These are phyloP conservation scores for Macropus fuliginosus DNA, from an alignment of 2,797 vertebrate species.

Conservation along the genomic window DNA sequence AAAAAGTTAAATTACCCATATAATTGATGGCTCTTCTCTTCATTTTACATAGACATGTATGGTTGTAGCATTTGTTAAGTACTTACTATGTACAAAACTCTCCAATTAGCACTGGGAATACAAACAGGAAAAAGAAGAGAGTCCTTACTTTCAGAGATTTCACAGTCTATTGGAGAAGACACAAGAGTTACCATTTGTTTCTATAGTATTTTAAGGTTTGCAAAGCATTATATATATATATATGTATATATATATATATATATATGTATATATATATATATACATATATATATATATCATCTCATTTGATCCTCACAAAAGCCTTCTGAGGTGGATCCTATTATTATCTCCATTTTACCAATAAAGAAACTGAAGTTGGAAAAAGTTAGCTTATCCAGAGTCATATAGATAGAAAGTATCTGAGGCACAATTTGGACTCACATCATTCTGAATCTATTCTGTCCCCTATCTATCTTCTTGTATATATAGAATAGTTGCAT, in stretches of 20 bases:
- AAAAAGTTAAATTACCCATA: conserved; percentile 41
- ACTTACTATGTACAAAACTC: neutral
- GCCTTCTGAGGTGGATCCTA: neutral
- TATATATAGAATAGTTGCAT: neutral
- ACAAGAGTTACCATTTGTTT: neutral
- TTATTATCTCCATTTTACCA: neutral
- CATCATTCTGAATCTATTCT: neutral
- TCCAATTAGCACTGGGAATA: neutral
- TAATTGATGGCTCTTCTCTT: conserved; percentile 54
- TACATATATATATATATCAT: neutral
- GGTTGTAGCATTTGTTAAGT: neutral
- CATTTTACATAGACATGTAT: neutral
- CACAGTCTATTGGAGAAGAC: neutral
- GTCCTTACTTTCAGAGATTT: neutral
- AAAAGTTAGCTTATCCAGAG: neutral
- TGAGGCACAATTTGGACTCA: neutral
- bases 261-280: neutral
- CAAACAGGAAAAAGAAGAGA: neutral
- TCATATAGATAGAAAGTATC: neutral
- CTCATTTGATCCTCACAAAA: neutral
- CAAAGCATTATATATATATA: neutral
- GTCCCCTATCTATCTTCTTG: neutral
- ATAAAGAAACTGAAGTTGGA: neutral
- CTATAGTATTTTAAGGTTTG: neutral
- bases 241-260: too few relatives aligned